Evolutionary conservation across 2,797 vertebrate species (phyloP).

Genomic region (Phyllotis vaccarum): DNA sequence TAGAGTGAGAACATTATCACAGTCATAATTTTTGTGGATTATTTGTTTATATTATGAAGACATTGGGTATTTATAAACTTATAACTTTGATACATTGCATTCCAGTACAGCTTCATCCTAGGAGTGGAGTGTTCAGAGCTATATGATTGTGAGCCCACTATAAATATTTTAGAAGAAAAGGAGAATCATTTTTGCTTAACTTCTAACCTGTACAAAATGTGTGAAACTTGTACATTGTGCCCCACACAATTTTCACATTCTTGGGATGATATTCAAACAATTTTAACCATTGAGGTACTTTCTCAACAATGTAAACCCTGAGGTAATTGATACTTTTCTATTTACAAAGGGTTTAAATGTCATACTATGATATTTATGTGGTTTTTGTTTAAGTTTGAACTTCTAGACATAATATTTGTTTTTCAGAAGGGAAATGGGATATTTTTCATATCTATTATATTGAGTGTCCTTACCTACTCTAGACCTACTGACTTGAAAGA

Average conservation of each 20-base stretch:
- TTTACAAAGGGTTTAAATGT: not conserved
- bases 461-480: not conserved
- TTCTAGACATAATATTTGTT: slow-evolving; percentile 13
- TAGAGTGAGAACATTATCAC: slow-evolving; percentile 68
- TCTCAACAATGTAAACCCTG: not conserved
- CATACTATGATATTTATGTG: not conserved
- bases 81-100: slow-evolving; percentile 54
- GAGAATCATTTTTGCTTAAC: slow-evolving; percentile 45
- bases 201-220: slow-evolving; percentile 54
- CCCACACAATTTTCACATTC: slow-evolving; percentile 17
- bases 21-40: slow-evolving; percentile 65
- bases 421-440: not conserved
- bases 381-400: not conserved
- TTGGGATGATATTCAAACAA: slow-evolving; percentile 60
- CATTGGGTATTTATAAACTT: slow-evolving; percentile 1
- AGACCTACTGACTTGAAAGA: not conserved
- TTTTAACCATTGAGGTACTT: slow-evolving; percentile 18
- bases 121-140: slow-evolving; percentile 3
- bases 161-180: slow-evolving; percentile 58
- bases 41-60: slow-evolving; percentile 73
- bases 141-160: not conserved
- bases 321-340: not conserved
- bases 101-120: not conserved
- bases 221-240: not conserved
- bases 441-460: not conserved